Percentiles rank a stretch among this genome's conserved stretches.
Evolutionary conservation across 2,113 vertebrate species (phyloP).

Genomic region (Sander lucioperca): DNA sequence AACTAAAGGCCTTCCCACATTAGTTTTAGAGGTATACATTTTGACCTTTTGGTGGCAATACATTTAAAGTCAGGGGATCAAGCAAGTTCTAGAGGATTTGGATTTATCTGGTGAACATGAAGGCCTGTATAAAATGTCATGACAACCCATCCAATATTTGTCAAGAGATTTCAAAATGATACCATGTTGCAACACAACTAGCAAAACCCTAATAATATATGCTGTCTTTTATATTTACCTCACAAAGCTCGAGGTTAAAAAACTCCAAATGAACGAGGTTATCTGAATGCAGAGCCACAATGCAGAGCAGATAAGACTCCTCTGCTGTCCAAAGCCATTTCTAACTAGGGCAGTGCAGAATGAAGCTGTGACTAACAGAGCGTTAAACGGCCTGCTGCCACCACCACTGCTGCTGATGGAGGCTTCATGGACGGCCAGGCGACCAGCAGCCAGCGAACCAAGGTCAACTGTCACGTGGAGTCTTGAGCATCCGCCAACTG

Average conservation of each 20-base stretch:
- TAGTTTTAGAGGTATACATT: too few relatives aligned
- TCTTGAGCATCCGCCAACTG: slow-evolving; percentile 19
- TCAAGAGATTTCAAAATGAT: too few relatives aligned
- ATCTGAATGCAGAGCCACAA: not conserved
- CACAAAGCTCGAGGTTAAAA: not conserved
- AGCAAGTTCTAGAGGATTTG: too few relatives aligned
- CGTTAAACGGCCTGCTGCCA: slow-evolving; percentile 6
- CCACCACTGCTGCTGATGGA: slow-evolving; percentile 14
- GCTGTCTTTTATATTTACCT: not conserved
- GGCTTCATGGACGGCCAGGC: not conserved
- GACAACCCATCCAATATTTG: too few relatives aligned
- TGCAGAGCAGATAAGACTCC: not conserved
- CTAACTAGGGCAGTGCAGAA: not conserved
- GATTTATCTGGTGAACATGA: too few relatives aligned
- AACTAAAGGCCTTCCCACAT: too few relatives aligned
- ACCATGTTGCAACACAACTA: not conserved
- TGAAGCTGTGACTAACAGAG: slow-evolving; percentile 30
- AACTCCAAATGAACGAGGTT: not conserved
- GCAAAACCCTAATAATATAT: not conserved
- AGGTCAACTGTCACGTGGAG: slow-evolving; percentile 51
- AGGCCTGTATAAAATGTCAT: too few relatives aligned
- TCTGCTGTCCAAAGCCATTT: slow-evolving; percentile 25
- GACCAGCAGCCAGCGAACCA: slow-evolving; percentile 27
- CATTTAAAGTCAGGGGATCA: too few relatives aligned
- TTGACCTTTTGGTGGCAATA: too few relatives aligned